Conservation (phyloP, 2,797 vertebrate genomes). For the Halcyon chelicuti region DNA sequence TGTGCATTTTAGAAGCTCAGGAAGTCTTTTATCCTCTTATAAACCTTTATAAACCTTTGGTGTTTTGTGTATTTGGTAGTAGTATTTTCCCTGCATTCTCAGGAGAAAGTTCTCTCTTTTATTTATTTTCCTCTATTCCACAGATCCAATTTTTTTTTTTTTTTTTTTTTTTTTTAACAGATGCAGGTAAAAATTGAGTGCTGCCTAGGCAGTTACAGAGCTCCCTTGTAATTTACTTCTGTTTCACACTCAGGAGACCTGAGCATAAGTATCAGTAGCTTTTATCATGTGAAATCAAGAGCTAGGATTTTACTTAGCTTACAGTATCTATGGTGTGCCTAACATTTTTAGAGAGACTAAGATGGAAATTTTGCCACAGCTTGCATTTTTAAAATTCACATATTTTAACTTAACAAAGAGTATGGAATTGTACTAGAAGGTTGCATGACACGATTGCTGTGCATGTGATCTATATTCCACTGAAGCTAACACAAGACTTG, state of each 20-base stretch:
- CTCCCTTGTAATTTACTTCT: constrained; percentile 8
- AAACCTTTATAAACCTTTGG: background rate
- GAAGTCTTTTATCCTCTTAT: background rate
- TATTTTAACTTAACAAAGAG: background rate
- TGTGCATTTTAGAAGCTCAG: background rate
- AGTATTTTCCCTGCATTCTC: background rate
- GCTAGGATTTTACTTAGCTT: constrained; percentile 3
- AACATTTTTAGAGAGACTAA: background rate
- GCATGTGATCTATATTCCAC: background rate
- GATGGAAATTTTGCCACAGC: background rate
- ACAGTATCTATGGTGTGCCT: background rate
- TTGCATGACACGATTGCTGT: background rate
- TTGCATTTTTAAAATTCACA: background rate
- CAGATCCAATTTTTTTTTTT: background rate
- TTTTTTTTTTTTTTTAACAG: background rate
- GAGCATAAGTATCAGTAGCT: background rate
- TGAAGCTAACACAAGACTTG: background rate
- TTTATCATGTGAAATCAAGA: constrained; percentile 3
- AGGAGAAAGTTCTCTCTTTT: background rate
- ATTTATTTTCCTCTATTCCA: background rate
- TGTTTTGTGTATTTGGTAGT: background rate
- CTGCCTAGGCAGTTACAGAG: background rate
- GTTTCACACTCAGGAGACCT: background rate
- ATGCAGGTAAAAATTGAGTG: background rate
- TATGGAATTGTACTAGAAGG: background rate